A percentile compares a stretch with the other conserved stretches of the same genome.
These are phyloP conservation scores for Volucella inanis DNA, from an alignment of 2,888 invertebrate species.

Conservation along the genomic window DNA sequence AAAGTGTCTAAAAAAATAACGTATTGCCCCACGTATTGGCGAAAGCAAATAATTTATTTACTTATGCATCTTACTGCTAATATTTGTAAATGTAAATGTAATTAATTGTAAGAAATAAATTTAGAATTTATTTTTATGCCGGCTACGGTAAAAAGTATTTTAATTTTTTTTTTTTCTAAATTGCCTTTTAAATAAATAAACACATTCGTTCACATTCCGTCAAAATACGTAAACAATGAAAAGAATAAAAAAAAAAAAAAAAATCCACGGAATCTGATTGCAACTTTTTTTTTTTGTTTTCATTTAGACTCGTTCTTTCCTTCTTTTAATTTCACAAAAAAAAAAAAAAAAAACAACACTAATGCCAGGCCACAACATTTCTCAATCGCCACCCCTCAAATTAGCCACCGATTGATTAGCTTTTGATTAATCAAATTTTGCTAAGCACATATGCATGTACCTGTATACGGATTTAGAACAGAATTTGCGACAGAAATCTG, in stretches of 20 bases:
- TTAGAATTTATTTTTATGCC: constrained; percentile 16
- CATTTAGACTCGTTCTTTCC: neutral
- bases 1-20: no score
- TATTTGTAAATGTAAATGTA: no score
- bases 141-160: constrained; percentile 3
- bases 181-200: constrained; percentile 50
- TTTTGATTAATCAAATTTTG: constrained; percentile 19
- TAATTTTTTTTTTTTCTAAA: constrained; percentile 9
- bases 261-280: constrained; percentile 19
- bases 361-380: constrained; percentile 20
- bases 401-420: constrained; percentile 8
- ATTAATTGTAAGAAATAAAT: neutral
- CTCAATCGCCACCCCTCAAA: constrained; percentile 22
- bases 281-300: constrained; percentile 23
- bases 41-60: no score
- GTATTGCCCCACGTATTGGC: no score
- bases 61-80: no score
- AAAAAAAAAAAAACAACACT: constrained; percentile 43
- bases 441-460: neutral
- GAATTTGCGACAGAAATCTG: neutral
- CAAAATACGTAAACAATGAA: constrained; percentile 6
- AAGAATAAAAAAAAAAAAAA: neutral
- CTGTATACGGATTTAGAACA: neutral
- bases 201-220: constrained; percentile 3
- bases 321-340: constrained; percentile 5